phyloP scores from a whole-genome alignment of 2,888 invertebrate species.

The Drosophila picticornis region DNA sequence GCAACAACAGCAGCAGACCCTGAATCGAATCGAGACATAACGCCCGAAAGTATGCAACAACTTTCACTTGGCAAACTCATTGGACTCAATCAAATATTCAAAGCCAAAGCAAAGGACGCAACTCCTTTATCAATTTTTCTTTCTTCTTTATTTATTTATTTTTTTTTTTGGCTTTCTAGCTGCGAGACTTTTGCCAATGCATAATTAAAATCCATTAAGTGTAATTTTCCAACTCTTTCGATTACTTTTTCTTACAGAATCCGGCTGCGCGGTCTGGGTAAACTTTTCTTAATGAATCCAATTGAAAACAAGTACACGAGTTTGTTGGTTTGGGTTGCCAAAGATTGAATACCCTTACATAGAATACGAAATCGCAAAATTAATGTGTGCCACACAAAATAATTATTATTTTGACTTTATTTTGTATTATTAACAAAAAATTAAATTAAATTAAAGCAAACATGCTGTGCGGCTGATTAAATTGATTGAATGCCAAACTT shows the following conservation, averaged over 20 bases:
- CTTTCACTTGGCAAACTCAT: slow-evolving; percentile 64
- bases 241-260: slow-evolving; percentile 34
- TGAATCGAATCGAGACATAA: slow-evolving; percentile 22
- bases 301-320: slow-evolving; percentile 41
- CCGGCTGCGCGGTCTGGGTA: slow-evolving; percentile 5
- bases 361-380: not conserved
- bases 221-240: slow-evolving; percentile 69
- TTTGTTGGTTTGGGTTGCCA: not conserved
- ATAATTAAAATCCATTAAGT: slow-evolving; percentile 81
- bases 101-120: slow-evolving; percentile 33
- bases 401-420: not conserved
- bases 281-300: slow-evolving; percentile 69
- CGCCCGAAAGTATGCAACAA: slow-evolving; percentile 67
- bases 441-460: not conserved
- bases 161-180: slow-evolving; percentile 54
- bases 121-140: slow-evolving; percentile 6
- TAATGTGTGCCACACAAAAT: not conserved
- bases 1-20: not conserved
- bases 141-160: not conserved
- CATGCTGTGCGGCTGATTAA: not conserved
- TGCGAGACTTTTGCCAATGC: slow-evolving; percentile 59
- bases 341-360: slow-evolving; percentile 19
- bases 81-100: slow-evolving; percentile 72
- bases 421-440: not conserved
- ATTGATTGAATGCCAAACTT: not conserved